Evolutionary conservation across 1,140 invertebrate species (phyloP).

Genomic region (Rhizoglyphus robini): DNA sequence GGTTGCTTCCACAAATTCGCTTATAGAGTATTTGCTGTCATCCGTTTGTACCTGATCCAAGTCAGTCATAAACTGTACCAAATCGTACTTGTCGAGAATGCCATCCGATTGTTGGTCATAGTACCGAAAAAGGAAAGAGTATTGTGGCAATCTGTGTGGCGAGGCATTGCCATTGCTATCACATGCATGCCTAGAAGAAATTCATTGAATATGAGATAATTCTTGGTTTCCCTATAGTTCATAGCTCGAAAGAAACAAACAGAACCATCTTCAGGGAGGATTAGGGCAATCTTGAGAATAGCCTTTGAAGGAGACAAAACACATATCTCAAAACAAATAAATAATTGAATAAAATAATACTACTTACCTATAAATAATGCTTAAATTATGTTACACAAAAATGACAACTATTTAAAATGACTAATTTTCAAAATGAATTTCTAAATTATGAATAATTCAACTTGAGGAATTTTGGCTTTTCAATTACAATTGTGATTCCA

Average conservation of each 20-base stretch:
- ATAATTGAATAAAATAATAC: too few relatives aligned
- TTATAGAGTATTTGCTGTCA: neutral
- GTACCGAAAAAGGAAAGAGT: conserved; percentile 12
- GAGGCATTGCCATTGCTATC: conserved; percentile 40
- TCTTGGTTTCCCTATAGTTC: neutral
- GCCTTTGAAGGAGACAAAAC: conserved; percentile 9
- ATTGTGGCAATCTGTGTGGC: conserved; percentile 31
- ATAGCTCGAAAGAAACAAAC: conserved; percentile 16
- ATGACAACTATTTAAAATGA: conserved; percentile 18
- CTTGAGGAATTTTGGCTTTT: too few relatives aligned
- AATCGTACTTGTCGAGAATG: neutral
- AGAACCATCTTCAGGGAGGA: neutral
- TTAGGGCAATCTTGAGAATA: conserved; percentile 2
- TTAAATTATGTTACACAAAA: conserved; percentile 18
- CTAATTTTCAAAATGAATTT: neutral
- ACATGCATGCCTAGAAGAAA: conserved; percentile 39
- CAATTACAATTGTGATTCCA: too few relatives aligned
- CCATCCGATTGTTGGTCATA: conserved; percentile 14
- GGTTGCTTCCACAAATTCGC: conserved; percentile 1
- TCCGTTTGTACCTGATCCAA: neutral
- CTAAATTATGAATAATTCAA: too few relatives aligned
- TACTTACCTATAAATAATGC: too few relatives aligned
- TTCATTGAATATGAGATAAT: conserved; percentile 34
- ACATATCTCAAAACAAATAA: conserved; percentile 19
- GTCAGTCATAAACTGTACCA: conserved; percentile 4